phyloP scores from a whole-genome alignment of 2,113 vertebrate species.

The Globicephala melas region DNA sequence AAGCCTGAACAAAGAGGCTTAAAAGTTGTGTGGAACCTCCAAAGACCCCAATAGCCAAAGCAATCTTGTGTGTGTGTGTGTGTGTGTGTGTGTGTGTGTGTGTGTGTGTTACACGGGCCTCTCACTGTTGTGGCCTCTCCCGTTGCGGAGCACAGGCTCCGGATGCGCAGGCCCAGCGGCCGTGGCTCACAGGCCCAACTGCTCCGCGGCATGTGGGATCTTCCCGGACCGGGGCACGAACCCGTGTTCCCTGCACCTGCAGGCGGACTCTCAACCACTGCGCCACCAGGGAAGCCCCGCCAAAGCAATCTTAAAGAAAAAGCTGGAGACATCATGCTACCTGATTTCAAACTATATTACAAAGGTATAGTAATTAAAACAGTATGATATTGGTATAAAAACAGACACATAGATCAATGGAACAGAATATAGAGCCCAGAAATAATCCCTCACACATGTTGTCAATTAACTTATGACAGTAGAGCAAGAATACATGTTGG shows the following conservation, averaged over 20 bases:
- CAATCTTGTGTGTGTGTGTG: background rate
- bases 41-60: background rate
- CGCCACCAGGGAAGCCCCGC: background rate
- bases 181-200: too few species aligned
- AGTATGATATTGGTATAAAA: background rate
- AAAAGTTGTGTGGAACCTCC: background rate
- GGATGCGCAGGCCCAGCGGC: too few species aligned
- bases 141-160: too few species aligned
- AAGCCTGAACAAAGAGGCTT: too few species aligned
- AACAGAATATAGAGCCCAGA: background rate
- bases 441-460: background rate
- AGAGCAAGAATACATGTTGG: background rate
- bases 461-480: background rate
- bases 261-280: too few species aligned
- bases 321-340: background rate
- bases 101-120: too few species aligned
- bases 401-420: background rate
- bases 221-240: too few species aligned
- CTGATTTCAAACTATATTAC: background rate
- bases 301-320: background rate
- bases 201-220: too few species aligned
- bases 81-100: too few species aligned
- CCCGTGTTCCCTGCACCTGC: too few species aligned
- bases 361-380: background rate
- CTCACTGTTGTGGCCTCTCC: too few species aligned